Percentiles rank a stretch among this genome's conserved stretches.
Evolutionary conservation across 2,113 vertebrate species (phyloP).

Genomic region (Sclerurus mexicanus): DNA sequence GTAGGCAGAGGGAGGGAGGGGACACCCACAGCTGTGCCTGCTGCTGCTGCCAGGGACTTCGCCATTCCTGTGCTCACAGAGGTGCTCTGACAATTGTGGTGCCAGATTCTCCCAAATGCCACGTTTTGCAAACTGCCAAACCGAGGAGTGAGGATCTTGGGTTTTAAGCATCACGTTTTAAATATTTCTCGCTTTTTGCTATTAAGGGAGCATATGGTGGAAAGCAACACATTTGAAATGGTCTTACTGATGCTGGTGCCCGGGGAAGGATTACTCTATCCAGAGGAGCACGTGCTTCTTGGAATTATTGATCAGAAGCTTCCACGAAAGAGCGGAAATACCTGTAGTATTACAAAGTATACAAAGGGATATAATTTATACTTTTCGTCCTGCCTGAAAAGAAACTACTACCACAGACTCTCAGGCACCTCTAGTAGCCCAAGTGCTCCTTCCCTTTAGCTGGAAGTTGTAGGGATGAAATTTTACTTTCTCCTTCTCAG

Average conservation of each 20-base stretch:
- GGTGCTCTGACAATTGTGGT: background rate
- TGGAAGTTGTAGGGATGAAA: background rate
- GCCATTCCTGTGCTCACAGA: background rate
- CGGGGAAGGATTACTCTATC: background rate
- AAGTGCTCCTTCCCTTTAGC: background rate
- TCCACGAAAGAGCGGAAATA: background rate
- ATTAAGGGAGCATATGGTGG: background rate
- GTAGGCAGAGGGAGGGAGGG: slow-evolving; percentile 31
- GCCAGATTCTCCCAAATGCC: slow-evolving; percentile 34
- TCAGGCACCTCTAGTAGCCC: background rate
- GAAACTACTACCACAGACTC: background rate
- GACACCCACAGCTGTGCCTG: slow-evolving; percentile 32
- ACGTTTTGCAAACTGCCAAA: slow-evolving; percentile 32
- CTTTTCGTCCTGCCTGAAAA: background rate
- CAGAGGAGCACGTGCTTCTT: background rate
- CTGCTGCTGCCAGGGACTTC: slow-evolving; percentile 26
- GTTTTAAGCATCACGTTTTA: background rate
- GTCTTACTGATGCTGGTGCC: background rate
- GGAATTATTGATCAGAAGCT: background rate
- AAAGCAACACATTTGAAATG: background rate
- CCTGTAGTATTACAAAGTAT: too few species aligned
- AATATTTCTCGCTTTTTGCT: background rate
- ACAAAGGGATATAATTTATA: background rate
- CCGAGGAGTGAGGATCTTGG: background rate
- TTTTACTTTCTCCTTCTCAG: background rate